Base-by-base conservation (phyloP, 2,888 invertebrate species). In the Acholoe squamosa region DNA sequence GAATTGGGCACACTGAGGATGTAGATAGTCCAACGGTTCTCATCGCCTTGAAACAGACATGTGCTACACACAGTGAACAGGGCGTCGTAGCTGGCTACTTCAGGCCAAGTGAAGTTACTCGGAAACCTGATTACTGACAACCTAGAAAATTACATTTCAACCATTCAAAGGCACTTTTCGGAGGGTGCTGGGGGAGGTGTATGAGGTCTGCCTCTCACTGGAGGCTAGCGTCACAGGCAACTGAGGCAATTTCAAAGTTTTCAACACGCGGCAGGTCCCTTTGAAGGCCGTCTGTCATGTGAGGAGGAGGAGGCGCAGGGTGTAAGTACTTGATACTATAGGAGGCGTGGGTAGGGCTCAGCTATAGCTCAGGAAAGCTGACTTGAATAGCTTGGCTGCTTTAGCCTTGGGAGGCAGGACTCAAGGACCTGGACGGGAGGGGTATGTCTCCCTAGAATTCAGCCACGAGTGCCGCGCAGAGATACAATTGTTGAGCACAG, bases 91-190 rank as follows among this genome's bases (percentile, higher is more conserved):
- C 61, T 28, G 28, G 25, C 28, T 25, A 71, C 71, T 71, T 28
- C 5, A 71, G 71, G 25, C 71, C 25, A 0, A 28, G 28, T 71
- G 71, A 84, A 84, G 84, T 84, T 84, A 84, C 84, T 43, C 84
- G 25, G 7, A 54, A 86, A 86, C 86, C 86, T 86, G 86, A 56
- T 86, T 86, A 86, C 86, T 7, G 86, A 52, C 86, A 86, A 86
- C 86, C 56, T 86, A 31, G 86, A 86, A 86, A 86, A 86, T 54
- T 54, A 86, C 86, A 86, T 86, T 86, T 86, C 54, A 86, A 52
- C 54, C 80, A 33, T 34, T 86, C 86, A 52, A 25, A 54, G 54
- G 0, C 54, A 56, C 86, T 56, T 86, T 54, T 54, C 7, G 56
- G 28, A 43, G 43, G 43, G 43, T 3, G 43, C 43, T n/a, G 43